A percentile compares a stretch with the other conserved stretches of the same genome.
phyloP scores from a whole-genome alignment of 1,140 invertebrate species.

The Cotesia glomerata region DNA sequence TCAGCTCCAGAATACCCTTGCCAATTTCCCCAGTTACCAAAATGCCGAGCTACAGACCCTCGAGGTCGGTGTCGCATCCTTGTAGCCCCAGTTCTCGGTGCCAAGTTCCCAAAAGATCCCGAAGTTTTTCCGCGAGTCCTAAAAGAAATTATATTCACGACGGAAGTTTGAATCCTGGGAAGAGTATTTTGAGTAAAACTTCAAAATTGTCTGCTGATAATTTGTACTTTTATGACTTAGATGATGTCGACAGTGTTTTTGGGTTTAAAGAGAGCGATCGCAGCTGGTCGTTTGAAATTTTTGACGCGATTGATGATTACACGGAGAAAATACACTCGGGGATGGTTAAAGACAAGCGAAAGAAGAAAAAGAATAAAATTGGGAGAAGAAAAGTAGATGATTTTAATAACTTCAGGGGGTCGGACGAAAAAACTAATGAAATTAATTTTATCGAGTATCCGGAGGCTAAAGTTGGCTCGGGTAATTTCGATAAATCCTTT shows the following conservation, averaged over 20 bases:
- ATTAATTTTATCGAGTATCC: conserved; percentile 4
- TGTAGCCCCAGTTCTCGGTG: conserved; percentile 37
- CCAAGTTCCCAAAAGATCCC: background rate
- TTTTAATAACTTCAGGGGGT: background rate
- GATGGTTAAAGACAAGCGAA: too few species aligned
- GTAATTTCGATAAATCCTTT: background rate
- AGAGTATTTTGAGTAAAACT: conserved; percentile 50
- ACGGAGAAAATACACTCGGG: too few species aligned
- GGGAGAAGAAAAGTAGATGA: background rate
- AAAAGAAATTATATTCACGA: conserved; percentile 53
- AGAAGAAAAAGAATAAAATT: too few species aligned
- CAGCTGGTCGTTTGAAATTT: conserved; percentile 28
- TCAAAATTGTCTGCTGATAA: conserved; percentile 10
- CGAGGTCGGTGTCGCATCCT: conserved; percentile 43
- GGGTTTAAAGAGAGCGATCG: conserved; percentile 12
- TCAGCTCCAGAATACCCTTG: conserved; percentile 53
- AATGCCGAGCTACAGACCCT: conserved; percentile 41
- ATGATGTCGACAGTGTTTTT: conserved; percentile 4
- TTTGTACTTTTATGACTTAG: background rate
- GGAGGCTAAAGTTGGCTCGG: background rate
- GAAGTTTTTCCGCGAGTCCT: conserved; percentile 44
- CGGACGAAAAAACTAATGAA: conserved; percentile 8
- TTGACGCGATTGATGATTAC: conserved; percentile 15
- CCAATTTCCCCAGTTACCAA: conserved; percentile 56
- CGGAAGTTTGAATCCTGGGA: conserved; percentile 54